phyloP scores from a whole-genome alignment of 2,888 invertebrate genomes.

The Sphaerophoria rueppellii region DNA sequence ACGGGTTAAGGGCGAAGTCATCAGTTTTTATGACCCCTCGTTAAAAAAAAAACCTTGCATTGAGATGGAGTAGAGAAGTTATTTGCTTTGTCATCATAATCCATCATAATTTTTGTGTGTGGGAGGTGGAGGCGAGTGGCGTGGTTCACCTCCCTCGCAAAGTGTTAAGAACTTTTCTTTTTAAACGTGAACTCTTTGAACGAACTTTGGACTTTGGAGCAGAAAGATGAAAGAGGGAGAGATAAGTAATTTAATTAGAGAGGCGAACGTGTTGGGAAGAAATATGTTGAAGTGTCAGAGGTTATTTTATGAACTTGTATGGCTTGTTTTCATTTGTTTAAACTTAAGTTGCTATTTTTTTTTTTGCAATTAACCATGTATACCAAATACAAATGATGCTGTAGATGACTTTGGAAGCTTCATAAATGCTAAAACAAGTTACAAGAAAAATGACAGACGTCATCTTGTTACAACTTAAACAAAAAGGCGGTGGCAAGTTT shows the following conservation, averaged over 20 bases:
- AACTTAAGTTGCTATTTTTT: no score
- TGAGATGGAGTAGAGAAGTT: slow-evolving; percentile 33
- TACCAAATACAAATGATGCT: no score
- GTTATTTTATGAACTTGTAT: not conserved
- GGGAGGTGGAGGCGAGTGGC: slow-evolving; percentile 14
- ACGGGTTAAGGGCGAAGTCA: slow-evolving; percentile 28
- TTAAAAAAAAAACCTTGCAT: slow-evolving; percentile 35
- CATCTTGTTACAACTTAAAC: no score
- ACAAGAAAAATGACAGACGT: no score
- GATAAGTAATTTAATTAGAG: not conserved
- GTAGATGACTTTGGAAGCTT: no score
- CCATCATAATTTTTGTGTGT: slow-evolving; percentile 44
- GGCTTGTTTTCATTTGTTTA: not conserved
- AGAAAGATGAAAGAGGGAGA: not conserved
- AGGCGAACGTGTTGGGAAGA: not conserved
- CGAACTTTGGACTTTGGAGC: slow-evolving; percentile 19
- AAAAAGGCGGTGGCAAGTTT: no score
- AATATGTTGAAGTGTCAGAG: not conserved
- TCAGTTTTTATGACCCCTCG: slow-evolving; percentile 52
- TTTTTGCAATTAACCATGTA: no score
- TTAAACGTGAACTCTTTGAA: slow-evolving; percentile 11
- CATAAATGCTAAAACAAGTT: no score
- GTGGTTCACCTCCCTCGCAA: not conserved
- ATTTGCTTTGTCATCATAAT: slow-evolving; percentile 50
- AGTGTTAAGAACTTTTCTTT: slow-evolving; percentile 6